Evolutionary conservation across 1,140 invertebrate genomes (phyloP).

Genomic region (Drosophila yakuba): DNA sequence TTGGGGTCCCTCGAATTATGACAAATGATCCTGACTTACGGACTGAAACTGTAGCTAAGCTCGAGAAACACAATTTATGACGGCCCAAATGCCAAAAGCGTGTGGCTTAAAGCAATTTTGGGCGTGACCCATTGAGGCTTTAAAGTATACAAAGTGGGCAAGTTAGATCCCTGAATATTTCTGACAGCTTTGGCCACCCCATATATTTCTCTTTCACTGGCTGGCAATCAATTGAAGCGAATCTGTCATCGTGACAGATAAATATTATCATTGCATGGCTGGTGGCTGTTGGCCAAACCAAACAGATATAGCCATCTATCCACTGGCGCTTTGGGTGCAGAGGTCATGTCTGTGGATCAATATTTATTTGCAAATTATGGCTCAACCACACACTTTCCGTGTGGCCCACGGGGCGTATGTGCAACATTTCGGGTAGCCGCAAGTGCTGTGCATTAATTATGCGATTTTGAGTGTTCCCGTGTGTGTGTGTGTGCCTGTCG

Average conservation of each 20-base stretch:
- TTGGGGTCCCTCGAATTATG: constrained; percentile 58
- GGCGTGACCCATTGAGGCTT: constrained; percentile 27
- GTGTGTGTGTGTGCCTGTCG: background rate
- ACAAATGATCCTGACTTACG: constrained; percentile 74
- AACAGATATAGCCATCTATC: constrained; percentile 21
- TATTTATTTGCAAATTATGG: constrained; percentile 49
- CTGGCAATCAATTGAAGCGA: constrained; percentile 18
- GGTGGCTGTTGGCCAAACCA: constrained; percentile 10
- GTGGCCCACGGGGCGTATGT: constrained; percentile 46
- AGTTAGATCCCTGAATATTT: background rate
- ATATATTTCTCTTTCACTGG: background rate
- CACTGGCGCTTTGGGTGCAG: constrained; percentile 6
- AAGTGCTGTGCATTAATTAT: constrained; percentile 54
- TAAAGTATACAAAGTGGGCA: constrained; percentile 23
- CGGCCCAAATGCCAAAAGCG: constrained; percentile 2
- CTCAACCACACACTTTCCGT: constrained; percentile 14
- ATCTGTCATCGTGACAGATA: constrained; percentile 42
- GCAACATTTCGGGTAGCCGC: constrained; percentile 34
- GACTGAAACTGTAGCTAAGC: constrained; percentile 57
- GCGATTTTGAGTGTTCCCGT: constrained; percentile 40
- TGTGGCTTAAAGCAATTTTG: constrained; percentile 29
- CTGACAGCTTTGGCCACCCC: constrained; percentile 4
- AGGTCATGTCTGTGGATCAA: constrained; percentile 30
- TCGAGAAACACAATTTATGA: constrained; percentile 53
- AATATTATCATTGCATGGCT: constrained; percentile 37